Evolutionary conservation across 1,140 invertebrate genomes (phyloP), one percentile per base, ranked within the genome.

Genomic region (Musca vetustissima): DNA sequence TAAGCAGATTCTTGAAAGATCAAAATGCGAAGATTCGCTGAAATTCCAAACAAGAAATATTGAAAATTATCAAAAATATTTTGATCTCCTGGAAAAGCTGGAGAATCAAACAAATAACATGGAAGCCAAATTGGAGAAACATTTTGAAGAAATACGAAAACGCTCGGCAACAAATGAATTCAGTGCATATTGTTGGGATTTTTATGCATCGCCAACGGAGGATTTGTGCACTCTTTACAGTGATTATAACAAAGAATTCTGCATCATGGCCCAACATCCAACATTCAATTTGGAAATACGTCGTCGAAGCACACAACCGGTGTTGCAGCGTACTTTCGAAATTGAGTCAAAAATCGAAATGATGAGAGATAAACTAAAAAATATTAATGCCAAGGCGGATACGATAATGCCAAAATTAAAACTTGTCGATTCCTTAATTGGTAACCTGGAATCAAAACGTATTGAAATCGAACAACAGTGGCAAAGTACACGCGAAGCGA

Each of bases 211-310:
- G 0, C 69, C 74, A 0, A 75, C 73, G 15, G 78, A 80, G 66
- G 78, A 77, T 68, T 72, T 77, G 4, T 80, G 78, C 69, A 76
- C 75, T 17, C 50, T 72, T 1, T 80, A 77, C 61, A 77, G 75
- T 47, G 69, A 76, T 66, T 75, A 77, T 21, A 77, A 76, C 67
- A 73, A 74, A 15, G 73, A 79, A 7, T 76, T 76, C 8, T 81
- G 78, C 32, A 71, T 69, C 24, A 70, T 81, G 25, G 65, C 75
- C 8, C 53, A 69, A 24, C 76, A 81, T 49, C 59, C 72, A 36
- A 76, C 77, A 66, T 81, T 81, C 13, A 73, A 80, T 69, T 74
- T 74, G 68, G 79, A 80, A 19, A 64, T 81, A 8, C 49, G 79
- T 66, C 72, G 76, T 1, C 70, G 72, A 49, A 74, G 80, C 6